Base-by-base conservation (phyloP, 2,113 vertebrate genomes). In the Zapus hudsonius region DNA sequence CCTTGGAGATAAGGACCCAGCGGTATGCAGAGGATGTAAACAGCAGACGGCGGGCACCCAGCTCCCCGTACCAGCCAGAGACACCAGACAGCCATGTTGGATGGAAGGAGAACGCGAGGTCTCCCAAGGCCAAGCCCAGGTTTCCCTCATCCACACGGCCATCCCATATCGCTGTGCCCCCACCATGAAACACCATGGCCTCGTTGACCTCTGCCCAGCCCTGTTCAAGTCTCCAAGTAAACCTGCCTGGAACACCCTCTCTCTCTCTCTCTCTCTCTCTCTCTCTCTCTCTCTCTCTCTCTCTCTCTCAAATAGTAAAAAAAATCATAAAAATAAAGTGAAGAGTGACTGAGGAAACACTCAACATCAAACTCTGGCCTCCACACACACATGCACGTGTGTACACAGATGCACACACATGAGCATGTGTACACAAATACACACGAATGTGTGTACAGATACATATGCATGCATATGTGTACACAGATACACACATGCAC, bases 21-120 rank as follows among this genome's bases (percentile, higher is more conserved):
- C 95, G 81, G 88, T 94, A 97, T 95, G 92, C 36, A 5, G 92
- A 64, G 3, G 29, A 95, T 93, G 93, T 94, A 89, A 94, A 96
- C 95, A 64, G 61, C 2, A 22, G 47, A n/a, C 7, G 7, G 33
- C 0, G 0, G 57, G 23, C 69, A 42, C 27, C 22, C 20, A 0
- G 27, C 57, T 74, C 20, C 84, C 70, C 0, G 70, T 81, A 84
- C 96, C 96, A 93, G 75, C 80, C 0, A 0, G 90, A 95, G 92
- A 90, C 72, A 44, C 61, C 8, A 59, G 31, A 15, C 33, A 63
- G n/a, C 57, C 87, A 16, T 55, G 61, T 23, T 40, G 59, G 55
- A 72, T 4, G 4, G 76, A 47, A 70, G 42, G 69, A 78, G 27
- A 17, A 16, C 8, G 17, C 16, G 29, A 29, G 81, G 40, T 36